A percentile compares a stretch with the other conserved stretches of the same genome.
Evolutionary conservation across 2,888 invertebrate species (phyloP).

Genomic region (Lasioglossum pauxillum): DNA sequence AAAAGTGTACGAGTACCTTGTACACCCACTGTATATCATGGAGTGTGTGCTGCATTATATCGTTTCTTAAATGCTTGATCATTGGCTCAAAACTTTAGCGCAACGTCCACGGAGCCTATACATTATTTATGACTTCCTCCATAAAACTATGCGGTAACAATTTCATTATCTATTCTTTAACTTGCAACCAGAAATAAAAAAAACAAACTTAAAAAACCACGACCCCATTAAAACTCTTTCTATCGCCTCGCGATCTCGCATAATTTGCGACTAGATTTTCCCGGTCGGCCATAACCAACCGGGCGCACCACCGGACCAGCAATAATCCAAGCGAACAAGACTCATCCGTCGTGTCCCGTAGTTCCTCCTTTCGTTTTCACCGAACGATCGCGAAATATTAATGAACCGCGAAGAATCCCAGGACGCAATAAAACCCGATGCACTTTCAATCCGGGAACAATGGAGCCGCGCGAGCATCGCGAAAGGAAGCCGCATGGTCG

Average conservation of each 20-base stretch:
- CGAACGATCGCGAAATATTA: constrained; percentile 3
- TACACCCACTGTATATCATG: no score
- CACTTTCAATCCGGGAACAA: constrained; percentile 8
- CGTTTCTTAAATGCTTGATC: no score
- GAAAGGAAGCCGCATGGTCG: constrained; percentile 37
- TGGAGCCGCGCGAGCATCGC: constrained; percentile 6
- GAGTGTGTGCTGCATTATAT: no score
- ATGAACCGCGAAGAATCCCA: constrained; percentile 1
- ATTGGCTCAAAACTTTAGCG: neutral
- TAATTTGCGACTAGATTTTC: neutral
- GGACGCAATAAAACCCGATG: constrained; percentile 8
- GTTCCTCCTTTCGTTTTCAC: neutral
- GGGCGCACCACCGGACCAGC: neutral
- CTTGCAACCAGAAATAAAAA: neutral
- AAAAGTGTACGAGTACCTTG: no score
- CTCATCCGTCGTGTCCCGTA: neutral
- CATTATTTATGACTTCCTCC: neutral
- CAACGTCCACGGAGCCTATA: neutral
- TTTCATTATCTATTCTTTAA: neutral
- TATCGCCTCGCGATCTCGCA: neutral
- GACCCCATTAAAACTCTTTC: neutral
- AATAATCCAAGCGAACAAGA: constrained; percentile 7
- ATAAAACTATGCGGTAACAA: neutral
- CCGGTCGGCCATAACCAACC: neutral
- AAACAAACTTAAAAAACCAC: neutral